A percentile compares a stretch with the other conserved stretches of the same genome.
These are phyloP conservation scores for Drosophila lacertosa DNA, from an alignment of 1,140 invertebrate genomes.

Conservation along the genomic window DNA sequence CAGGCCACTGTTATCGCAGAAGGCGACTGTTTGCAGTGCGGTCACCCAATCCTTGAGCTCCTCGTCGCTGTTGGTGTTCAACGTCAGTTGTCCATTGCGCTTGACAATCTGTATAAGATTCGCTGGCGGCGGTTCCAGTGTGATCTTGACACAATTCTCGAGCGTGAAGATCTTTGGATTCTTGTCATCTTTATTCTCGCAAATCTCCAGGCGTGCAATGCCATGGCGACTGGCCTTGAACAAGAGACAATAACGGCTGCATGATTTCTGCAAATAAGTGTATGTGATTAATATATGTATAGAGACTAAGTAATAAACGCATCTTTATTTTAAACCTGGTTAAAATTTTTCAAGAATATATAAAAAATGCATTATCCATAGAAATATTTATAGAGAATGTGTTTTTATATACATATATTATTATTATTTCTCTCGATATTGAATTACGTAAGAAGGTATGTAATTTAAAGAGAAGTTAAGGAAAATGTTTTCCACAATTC, in stretches of 20 bases:
- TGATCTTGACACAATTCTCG: constrained; percentile 94
- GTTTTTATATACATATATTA: too few relatives aligned
- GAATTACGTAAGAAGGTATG: too few relatives aligned
- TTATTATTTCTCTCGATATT: too few relatives aligned
- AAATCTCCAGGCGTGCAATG: constrained; percentile 92
- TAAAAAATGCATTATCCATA: too few relatives aligned
- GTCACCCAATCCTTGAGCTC: constrained; percentile 91
- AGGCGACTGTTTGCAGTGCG: constrained; percentile 92
- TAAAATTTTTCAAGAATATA: too few relatives aligned
- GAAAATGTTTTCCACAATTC: too few relatives aligned
- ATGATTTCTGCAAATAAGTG: constrained; percentile 67
- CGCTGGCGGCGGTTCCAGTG: constrained; percentile 86
- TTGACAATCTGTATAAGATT: constrained; percentile 89
- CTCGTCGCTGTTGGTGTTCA: constrained; percentile 88
- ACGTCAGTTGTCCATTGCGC: constrained; percentile 89
- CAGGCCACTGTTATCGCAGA: constrained; percentile 86
- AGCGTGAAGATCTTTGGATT: constrained; percentile 91
- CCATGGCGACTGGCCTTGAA: constrained; percentile 93
- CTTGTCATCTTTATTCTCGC: constrained; percentile 89
- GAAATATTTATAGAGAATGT: too few relatives aligned
- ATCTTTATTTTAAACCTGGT: too few relatives aligned
- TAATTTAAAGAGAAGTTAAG: too few relatives aligned
- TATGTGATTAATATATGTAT: background rate
- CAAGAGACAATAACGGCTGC: constrained; percentile 85
- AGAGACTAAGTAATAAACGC: background rate